Evolutionary conservation across 2,888 invertebrate species (phyloP).

Genomic region (Apamea anceps): DNA sequence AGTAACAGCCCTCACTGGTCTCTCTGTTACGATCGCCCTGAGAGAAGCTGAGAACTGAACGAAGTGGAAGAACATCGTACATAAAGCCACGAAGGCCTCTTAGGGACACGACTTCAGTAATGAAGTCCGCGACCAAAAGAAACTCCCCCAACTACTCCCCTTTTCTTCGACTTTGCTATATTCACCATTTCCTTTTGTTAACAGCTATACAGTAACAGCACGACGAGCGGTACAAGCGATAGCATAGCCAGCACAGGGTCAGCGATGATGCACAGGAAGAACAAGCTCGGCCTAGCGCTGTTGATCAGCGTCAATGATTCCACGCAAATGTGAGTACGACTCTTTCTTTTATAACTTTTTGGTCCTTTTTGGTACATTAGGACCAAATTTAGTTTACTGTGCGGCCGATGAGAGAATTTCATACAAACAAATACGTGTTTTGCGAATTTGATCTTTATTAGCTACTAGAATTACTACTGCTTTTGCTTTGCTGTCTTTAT

Average conservation of each 20-base stretch:
- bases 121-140: no score
- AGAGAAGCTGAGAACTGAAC: no score
- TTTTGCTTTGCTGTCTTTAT: no score
- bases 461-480: background rate
- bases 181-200: slow-evolving; percentile 20
- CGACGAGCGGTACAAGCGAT: slow-evolving; percentile 82
- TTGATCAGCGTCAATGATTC: slow-evolving; percentile 84
- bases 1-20: no score
- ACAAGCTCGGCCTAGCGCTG: slow-evolving; percentile 84
- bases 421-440: background rate
- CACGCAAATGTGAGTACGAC: slow-evolving; percentile 81
- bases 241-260: slow-evolving; percentile 79
- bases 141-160: background rate
- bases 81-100: no score
- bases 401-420: background rate
- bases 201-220: slow-evolving; percentile 85
- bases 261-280: slow-evolving; percentile 73
- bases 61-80: no score
- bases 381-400: background rate
- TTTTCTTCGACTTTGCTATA: background rate
- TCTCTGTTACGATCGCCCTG: no score
- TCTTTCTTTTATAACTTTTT: background rate
- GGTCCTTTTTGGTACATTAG: background rate
- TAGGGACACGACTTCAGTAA: no score
- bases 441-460: background rate